These are phyloP conservation scores for Agonopterix subpropinquella DNA, from an alignment of 2,888 invertebrate genomes.

Conservation along the genomic window DNA sequence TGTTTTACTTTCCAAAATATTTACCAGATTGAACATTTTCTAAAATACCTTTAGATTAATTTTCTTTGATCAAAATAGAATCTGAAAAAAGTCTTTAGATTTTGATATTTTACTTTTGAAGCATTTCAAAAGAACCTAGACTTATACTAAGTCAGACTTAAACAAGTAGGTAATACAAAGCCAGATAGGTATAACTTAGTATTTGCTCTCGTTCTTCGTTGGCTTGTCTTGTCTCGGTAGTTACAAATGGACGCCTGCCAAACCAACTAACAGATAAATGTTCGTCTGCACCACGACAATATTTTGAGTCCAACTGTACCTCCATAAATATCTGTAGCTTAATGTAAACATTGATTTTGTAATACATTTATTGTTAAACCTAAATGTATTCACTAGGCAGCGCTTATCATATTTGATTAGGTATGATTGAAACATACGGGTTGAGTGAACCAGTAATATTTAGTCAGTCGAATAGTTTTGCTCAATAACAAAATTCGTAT, in stretches of 20 bases:
- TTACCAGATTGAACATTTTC: too few relatives aligned
- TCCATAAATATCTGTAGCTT: too few relatives aligned
- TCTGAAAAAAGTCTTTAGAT: too few relatives aligned
- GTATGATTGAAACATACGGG: slow-evolving; percentile 4
- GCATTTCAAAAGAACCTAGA: too few relatives aligned
- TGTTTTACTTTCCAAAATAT: too few relatives aligned
- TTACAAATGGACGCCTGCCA: slow-evolving; percentile 54
- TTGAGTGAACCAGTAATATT: slow-evolving; percentile 12
- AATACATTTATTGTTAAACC: slow-evolving; percentile 1
- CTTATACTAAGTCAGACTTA: too few relatives aligned
- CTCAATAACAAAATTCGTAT: slow-evolving; percentile 10
- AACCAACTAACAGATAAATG: slow-evolving; percentile 33
- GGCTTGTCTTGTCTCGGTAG: slow-evolving; percentile 33
- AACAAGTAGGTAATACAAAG: too few relatives aligned
- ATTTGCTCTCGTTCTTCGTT: slow-evolving; percentile 1
- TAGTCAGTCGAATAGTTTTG: slow-evolving; percentile 12
- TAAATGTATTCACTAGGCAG: too few relatives aligned
- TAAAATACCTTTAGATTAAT: too few relatives aligned
- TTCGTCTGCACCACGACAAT: slow-evolving; percentile 27
- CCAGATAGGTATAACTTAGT: too few relatives aligned
- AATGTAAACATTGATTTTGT: slow-evolving; percentile 13
- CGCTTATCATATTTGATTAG: not conserved
- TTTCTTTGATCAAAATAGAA: too few relatives aligned
- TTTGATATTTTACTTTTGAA: too few relatives aligned
- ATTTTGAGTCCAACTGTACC: slow-evolving; percentile 29